Base-by-base conservation (phyloP, 2,888 invertebrate species). In the Drosophila gaucha region DNA sequence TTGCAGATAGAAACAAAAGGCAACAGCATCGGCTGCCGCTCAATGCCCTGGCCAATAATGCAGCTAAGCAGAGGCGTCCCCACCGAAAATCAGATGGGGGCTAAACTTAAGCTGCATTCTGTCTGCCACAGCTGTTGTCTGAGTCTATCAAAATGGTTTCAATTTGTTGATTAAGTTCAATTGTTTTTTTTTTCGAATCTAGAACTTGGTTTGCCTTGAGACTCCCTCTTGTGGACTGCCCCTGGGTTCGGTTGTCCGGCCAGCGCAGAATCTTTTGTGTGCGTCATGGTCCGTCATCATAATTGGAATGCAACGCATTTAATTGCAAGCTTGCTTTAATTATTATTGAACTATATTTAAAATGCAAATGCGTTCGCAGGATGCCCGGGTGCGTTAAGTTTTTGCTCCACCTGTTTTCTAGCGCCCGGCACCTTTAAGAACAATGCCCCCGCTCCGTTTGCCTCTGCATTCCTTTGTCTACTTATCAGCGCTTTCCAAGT, bases 271-370 rank as follows among this genome's bases (percentile, higher is more conserved):
- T 39, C 12, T 14, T 30, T 33, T 30, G 51, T 18, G 44, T 57
- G 49, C 64, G 64, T 66, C 69, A 55, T 54, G 52, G 56, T 36
- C 76, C 79, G 67, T 82, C 86, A 74, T 35, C 62, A 68, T 82
- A 76, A 83, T 87, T 87, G 78, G 88, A 85, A 83, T 85, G 76
- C 74, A 87, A 66, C 68, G 70, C 86, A 67, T 83, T 85, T 83
- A 87, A 83, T 85, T 87, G 86, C 86, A 76, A 85, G 85, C 86
- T 85, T 74, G 78, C 86, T 71, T 83, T 83, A 87, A 83, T 85
- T 87, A 87, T 87, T 76, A 83, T 87, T 87, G 76, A 82, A 85
- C 66, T 60, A 58, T 76, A 76, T 78, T 71, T 49, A 30, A 41
- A 63, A 38, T 51, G 55, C 31, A 41, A 30, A 30, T 16, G 55